A percentile compares a stretch with the other conserved stretches of the same genome.
phyloP scores from a whole-genome alignment of 2,888 invertebrate species.

The Caenorhabditis sp. region DNA sequence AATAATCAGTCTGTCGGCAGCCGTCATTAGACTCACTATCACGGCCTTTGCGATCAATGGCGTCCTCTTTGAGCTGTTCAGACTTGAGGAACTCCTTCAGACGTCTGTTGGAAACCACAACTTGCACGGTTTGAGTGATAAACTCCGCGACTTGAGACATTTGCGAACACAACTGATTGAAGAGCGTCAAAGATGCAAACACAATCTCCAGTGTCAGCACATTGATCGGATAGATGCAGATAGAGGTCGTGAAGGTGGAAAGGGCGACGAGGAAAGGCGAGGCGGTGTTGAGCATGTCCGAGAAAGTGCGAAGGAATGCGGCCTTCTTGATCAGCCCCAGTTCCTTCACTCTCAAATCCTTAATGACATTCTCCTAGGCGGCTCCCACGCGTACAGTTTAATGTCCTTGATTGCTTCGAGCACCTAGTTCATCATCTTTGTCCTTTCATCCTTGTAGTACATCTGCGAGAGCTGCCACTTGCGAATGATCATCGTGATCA shows the following conservation, averaged over 20 bases:
- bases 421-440: constrained; percentile 80
- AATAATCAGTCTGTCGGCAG: background rate
- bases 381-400: constrained; percentile 82
- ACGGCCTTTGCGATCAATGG: constrained; percentile 20
- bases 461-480: constrained; percentile 85
- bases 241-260: too few species aligned
- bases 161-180: too few species aligned
- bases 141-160: too few species aligned
- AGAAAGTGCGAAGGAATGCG: constrained; percentile 68
- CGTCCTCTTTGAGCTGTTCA: constrained; percentile 63
- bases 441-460: constrained; percentile 95
- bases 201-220: too few species aligned
- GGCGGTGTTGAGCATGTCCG: constrained; percentile 79
- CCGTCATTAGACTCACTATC: background rate
- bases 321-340: constrained; percentile 64
- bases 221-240: too few species aligned
- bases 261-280: too few species aligned
- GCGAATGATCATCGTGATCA: constrained; percentile 73
- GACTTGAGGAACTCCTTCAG: too few species aligned
- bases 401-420: constrained; percentile 88
- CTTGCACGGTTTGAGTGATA: too few species aligned
- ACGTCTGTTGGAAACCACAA: too few species aligned
- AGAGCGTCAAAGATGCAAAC: too few species aligned
- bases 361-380: constrained; percentile 70
- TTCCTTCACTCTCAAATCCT: constrained; percentile 65